These are phyloP conservation scores for Australoheros facetus DNA, from an alignment of 2,797 vertebrate species.

Conservation along the genomic window DNA sequence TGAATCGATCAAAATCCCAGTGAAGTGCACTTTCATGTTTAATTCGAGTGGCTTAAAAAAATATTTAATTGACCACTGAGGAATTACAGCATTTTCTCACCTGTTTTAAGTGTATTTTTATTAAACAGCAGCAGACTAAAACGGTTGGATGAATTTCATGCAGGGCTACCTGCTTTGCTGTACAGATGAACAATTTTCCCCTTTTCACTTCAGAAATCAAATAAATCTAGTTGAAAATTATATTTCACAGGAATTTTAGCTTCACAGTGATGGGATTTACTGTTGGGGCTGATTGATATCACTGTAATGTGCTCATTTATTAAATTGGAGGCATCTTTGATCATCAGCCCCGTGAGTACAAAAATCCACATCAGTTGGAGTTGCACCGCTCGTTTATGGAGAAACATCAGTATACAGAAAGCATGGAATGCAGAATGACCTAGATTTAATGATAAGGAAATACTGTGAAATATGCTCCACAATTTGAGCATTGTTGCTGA, in stretches of 20 bases:
- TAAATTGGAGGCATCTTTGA: background rate
- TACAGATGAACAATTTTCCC: too few species aligned
- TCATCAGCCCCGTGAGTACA: background rate
- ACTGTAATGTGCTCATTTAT: constrained; percentile 4
- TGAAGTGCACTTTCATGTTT: background rate
- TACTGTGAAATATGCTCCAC: constrained; percentile 1
- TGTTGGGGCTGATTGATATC: background rate
- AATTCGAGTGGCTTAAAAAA: background rate
- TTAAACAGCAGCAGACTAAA: background rate
- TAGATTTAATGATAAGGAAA: constrained; percentile 20
- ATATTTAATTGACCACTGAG: too few species aligned
- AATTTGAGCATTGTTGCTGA: background rate
- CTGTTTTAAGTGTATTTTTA: background rate
- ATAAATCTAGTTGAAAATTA: background rate
- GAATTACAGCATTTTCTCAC: too few species aligned
- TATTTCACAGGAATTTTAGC: background rate
- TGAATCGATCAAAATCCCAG: background rate
- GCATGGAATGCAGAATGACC: background rate
- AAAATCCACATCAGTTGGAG: background rate
- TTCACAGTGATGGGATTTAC: background rate
- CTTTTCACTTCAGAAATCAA: background rate
- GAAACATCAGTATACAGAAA: constrained; percentile 3
- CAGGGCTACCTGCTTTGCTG: background rate
- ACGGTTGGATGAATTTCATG: background rate
- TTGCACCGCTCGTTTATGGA: background rate